Base-by-base conservation (phyloP, 1,140 invertebrate species). In the Drosophila quadrilineata region DNA sequence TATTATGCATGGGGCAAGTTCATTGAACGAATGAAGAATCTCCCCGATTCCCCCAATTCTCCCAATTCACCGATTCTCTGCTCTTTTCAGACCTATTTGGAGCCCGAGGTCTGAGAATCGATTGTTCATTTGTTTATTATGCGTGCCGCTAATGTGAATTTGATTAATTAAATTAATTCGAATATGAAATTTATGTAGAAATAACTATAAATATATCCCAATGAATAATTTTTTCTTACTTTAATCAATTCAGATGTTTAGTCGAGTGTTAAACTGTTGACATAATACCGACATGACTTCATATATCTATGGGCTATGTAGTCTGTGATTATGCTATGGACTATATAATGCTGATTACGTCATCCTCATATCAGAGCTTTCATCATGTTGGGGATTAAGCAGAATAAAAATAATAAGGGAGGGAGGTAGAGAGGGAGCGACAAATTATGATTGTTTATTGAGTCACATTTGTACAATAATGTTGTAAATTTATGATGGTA, bases 81-180 rank as follows among this genome's bases (percentile, higher is more conserved):
- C 46, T 56, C 59, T 70, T 36, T 28, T 22, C 48, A 36, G 48
- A 28, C 35, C 29, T 48, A 54, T 50, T 56, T 50, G 59, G 38
- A 29, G 17, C 38, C 36, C 9, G 36, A 31, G 31, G 31, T n/a
- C 3, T n/a, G 33, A 43, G 40, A 43, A 26, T 43, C 29, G 50
- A 35, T 54, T 69, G 36, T 49, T 59, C 41, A 46, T 29, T 58
- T 45, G 35, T 3, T 22, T 6, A 9, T 28, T 40, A 66, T 70
- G 68, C 75, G 75, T 79, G 75, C 76, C 67, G 57, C 58, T 80
- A 80, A 80, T 80, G 71, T 82, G 58, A 64, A 72, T 82, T 77
- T 82, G 60, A 85, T 82, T 82, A 82, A 82, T 82, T 82, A 72
- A 82, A 84, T 82, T 77, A 77, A 85, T 84, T n/a, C n/a, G n/a